phyloP scores from a whole-genome alignment of 2,888 invertebrate genomes.

The Megastigmus dorsalis region DNA sequence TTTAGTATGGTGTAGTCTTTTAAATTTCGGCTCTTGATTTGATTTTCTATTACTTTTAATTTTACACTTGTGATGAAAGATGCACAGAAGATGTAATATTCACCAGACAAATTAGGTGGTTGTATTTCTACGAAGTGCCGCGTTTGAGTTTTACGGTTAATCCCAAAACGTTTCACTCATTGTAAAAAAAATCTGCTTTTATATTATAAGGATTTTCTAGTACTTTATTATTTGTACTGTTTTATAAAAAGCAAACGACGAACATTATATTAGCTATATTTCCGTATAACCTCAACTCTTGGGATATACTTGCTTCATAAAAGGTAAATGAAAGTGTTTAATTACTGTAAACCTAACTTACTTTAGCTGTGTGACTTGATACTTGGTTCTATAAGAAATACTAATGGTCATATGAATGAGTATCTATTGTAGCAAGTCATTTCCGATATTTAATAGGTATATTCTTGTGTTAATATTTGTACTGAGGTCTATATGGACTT shows the following conservation, averaged over 20 bases:
- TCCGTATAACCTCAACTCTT: neutral
- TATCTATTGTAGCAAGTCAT: neutral
- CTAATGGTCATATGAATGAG: neutral
- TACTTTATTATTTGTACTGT: too few relatives aligned
- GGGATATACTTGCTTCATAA: neutral
- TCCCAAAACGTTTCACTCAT: too few relatives aligned
- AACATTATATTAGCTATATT: too few relatives aligned
- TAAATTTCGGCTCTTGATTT: neutral
- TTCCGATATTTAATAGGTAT: neutral
- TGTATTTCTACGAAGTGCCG: neutral
- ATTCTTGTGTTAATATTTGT: neutral
- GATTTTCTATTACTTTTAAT: neutral
- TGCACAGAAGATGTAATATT: neutral
- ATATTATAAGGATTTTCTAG: too few relatives aligned
- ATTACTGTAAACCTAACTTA: too few relatives aligned
- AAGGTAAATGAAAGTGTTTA: conserved; percentile 3
- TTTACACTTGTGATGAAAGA: too few relatives aligned
- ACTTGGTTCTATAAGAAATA: neutral
- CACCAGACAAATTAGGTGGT: neutral
- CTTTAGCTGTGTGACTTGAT: too few relatives aligned
- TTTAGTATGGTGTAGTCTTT: neutral
- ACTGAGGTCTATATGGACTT: neutral
- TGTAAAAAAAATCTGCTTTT: too few relatives aligned
- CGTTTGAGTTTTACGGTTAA: neutral
- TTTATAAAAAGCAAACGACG: too few relatives aligned